Base-by-base conservation (phyloP, 1,140 invertebrate species). In the Drosophila nigrodunni region DNA sequence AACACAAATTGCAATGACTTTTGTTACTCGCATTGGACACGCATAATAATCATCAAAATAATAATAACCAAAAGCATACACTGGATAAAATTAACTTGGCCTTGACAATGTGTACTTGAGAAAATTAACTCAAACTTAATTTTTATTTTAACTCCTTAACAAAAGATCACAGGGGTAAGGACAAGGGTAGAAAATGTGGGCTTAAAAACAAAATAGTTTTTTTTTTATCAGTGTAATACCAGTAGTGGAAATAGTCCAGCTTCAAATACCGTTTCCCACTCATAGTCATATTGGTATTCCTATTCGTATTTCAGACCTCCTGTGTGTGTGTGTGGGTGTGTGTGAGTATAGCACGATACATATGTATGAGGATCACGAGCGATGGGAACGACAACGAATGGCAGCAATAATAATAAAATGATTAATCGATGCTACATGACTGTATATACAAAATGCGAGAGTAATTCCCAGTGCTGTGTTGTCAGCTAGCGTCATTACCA, bases 381-480 rank as follows among this genome's bases (percentile, higher is more conserved):
- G 75, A 59, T 89, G 85, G 85, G 85, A 89, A 83, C 62, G 73
- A 77, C 79, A 80, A 55, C 80, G 77, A 83, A 88, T 80, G 83
- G 80, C 79, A 60, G 68, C 74, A 77, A 80, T 77, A 89, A 89
- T 89, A 88, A 89, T 89, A 89, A 89, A 89, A 89, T 89, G 85
- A 89, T 89, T 89, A 89, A 89, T 89, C 85, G 85, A 89, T 89
- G 85, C 86, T 89, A 89, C 85, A 89, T 89, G 85, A 89, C 85
- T 83, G 85, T 80, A 87, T 87, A 87, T 80, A 87, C 85, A 83
- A 74, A 88, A 89, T 88, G 62, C 8, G 46, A 60, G 37, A 25
- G 49, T 50, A 89, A 89, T 89, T 89, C 85, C 85, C 85, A 81
- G 67, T 76, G 85, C 80, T 83, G 74, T 50, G 61, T 64, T 64